Base-by-base conservation (phyloP, 2,888 invertebrate genomes). In the Oscheius sp. region DNA sequence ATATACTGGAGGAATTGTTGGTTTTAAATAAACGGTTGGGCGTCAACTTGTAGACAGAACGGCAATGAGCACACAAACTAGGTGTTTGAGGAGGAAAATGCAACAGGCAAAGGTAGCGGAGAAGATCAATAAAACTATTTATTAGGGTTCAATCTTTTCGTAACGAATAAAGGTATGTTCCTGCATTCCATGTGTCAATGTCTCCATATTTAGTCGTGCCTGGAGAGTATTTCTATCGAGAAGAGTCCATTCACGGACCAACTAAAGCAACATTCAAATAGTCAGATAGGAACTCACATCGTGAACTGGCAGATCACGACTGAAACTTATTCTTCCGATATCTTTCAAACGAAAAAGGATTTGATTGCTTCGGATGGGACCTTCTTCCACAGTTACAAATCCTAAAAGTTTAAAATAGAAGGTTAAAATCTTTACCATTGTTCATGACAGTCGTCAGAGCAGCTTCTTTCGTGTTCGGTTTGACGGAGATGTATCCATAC, bases 371-470 rank as follows among this genome's bases (percentile, higher is more conserved):
- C 65, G 56, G 2, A 80, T 78, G 1, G 77, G 76, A 5, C 86
- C 86, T 51, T 86, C 86, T 64, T 86, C 86, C 0, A 86, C 81
- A 0, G 86, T 85, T 4, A 82, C 81, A 56, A 86, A 86, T 12
- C 86, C 85, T 78, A 47, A 24, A 68, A 4, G 63, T 5, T 3
- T 41, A 3, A 8, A 44, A 63, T 24, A 56, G 20, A 49, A 41
- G n/a, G 20, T 2, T 20, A 47, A 33, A 33, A 54, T 2, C 6
- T 17, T 17, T 22, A 82, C 85, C 85, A 64, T 84, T 85, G 70
- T 82, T 85, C 85, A 85, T 85, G 4, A 84, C 85, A 6, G 86
- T 86, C 8, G 83, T 85, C 67, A 86, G 63, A 0, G 85, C 80
- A 17, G 79, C 83, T 54, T 78, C 76, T 26, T 72, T 69, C 0